Conservation (phyloP, 2,888 invertebrate genomes). For the Hetaerina titia region DNA sequence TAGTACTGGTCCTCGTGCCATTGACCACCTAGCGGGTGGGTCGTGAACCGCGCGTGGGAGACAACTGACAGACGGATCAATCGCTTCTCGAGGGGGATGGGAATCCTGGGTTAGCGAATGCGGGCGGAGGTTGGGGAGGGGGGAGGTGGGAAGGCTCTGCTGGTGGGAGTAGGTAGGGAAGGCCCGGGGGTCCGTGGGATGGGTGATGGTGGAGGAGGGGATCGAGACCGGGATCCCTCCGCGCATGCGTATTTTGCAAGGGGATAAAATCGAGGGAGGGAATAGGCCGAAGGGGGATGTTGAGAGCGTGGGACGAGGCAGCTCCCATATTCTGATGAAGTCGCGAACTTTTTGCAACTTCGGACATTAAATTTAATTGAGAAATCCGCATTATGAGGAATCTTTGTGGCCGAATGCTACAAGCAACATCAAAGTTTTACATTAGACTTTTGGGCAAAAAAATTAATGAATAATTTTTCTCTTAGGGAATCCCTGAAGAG, state of each 20-base stretch:
- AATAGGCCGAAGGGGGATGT: neutral
- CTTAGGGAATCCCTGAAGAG: no score
- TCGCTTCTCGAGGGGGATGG: neutral
- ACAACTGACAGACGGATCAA: constrained; percentile 54
- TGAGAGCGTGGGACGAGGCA: neutral
- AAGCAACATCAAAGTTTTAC: neutral
- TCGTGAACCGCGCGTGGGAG: constrained; percentile 41
- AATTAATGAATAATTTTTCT: no score
- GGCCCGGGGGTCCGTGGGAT: neutral
- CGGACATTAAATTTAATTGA: neutral
- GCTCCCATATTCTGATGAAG: neutral
- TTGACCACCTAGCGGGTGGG: constrained; percentile 7
- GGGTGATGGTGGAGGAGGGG: neutral
- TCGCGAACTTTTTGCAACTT: neutral
- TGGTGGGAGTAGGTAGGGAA: neutral
- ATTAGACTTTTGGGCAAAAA: no score
- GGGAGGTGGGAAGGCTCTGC: neutral
- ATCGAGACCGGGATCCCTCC: neutral
- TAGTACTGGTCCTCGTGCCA: neutral
- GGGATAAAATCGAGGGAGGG: neutral
- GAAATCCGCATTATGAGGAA: neutral
- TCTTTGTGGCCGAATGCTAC: neutral
- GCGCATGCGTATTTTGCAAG: neutral
- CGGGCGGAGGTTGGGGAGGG: neutral
- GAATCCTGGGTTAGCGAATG: neutral